Percentiles rank a stretch among this genome's conserved stretches.
Evolutionary conservation across 2,797 vertebrate species (phyloP).

Genomic region (Pangasius djambal): DNA sequence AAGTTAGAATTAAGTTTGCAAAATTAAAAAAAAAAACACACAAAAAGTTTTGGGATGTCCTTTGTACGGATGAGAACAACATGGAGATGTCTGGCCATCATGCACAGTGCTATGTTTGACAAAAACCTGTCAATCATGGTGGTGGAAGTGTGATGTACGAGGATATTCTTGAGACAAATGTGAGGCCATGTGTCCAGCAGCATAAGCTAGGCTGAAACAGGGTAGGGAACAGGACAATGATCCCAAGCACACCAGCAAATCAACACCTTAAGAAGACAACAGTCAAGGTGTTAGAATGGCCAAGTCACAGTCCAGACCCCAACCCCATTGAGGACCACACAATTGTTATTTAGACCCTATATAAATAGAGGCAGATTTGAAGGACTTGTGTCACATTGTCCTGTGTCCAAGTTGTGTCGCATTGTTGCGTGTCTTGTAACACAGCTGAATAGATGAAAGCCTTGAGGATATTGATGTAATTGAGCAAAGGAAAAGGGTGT

Average conservation of each 20-base stretch:
- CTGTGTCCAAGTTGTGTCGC: not conserved
- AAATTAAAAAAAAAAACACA: not conserved
- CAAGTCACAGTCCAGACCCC: not conserved
- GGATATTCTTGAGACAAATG: not conserved
- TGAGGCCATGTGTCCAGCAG: not conserved
- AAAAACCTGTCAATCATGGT: not conserved
- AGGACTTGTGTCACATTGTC: too few relatives aligned
- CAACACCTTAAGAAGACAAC: not conserved
- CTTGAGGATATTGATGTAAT: slow-evolving; percentile 71
- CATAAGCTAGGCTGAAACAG: not conserved
- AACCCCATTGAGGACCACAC: not conserved
- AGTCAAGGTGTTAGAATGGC: not conserved
- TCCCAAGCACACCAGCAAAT: not conserved
- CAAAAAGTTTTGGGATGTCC: too few relatives aligned
- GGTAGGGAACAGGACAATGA: not conserved
- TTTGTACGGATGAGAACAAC: not conserved
- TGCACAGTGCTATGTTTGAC: not conserved
- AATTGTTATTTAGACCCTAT: not conserved
- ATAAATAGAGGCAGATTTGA: not conserved
- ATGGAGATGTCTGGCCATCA: not conserved
- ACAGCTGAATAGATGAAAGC: slow-evolving; percentile 66
- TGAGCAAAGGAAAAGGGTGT: slow-evolving; percentile 65
- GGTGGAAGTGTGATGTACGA: not conserved
- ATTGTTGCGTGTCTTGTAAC: not conserved
- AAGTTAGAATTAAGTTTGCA: not conserved